Conservation (phyloP, 1,140 invertebrate species). For the Polyergus mexicanus region DNA sequence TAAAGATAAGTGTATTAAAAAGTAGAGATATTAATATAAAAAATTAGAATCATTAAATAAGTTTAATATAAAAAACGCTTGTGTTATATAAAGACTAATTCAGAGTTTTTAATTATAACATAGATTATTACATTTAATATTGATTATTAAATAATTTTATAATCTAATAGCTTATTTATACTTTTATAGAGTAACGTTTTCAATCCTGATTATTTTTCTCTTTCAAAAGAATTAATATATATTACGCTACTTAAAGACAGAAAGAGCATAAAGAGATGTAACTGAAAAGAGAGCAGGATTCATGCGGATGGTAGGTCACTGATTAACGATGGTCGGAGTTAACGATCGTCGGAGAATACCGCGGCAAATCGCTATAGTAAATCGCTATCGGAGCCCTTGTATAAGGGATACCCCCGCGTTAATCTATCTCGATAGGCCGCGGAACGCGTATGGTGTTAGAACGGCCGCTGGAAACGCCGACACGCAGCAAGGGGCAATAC, state of each 20-base stretch:
- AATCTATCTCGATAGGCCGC: conserved; percentile 64
- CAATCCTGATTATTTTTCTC: too few species aligned
- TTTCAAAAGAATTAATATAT: conserved; percentile 13
- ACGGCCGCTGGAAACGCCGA: conserved; percentile 47
- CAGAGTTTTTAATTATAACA: too few species aligned
- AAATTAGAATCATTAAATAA: too few species aligned
- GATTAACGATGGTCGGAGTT: too few species aligned
- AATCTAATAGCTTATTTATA: too few species aligned
- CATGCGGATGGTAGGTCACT: conserved; percentile 34
- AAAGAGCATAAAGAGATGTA: conserved; percentile 31
- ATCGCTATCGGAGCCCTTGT: conserved; percentile 57
- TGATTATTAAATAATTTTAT: too few species aligned
- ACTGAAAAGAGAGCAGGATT: conserved; percentile 33
- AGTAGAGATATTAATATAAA: too few species aligned
- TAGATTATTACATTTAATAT: too few species aligned
- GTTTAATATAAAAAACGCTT: too few species aligned
- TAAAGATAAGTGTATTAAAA: too few species aligned
- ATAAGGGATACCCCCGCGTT: conserved; percentile 42
- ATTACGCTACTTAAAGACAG: not conserved
- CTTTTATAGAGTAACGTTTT: too few species aligned
- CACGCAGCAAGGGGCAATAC: conserved; percentile 63
- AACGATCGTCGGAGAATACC: conserved; percentile 50
- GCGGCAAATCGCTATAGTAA: conserved; percentile 56
- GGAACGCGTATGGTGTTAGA: conserved; percentile 61
- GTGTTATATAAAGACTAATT: too few species aligned